Percentiles rank a stretch among this genome's conserved stretches.
phyloP scores from a whole-genome alignment of 2,888 invertebrate species.

The Apeira syringaria region DNA sequence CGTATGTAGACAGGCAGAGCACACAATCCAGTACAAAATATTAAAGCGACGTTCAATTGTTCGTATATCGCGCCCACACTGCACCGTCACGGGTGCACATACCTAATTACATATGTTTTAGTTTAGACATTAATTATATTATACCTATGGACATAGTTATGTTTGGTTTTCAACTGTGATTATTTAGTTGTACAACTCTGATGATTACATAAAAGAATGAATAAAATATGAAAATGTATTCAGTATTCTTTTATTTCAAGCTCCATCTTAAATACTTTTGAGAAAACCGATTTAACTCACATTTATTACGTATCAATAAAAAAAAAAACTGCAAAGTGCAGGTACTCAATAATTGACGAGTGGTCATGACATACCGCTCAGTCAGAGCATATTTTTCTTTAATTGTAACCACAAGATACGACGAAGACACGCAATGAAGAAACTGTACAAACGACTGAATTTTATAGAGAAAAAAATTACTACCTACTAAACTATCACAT shows the following conservation, averaged over 20 bases:
- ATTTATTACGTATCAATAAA: too few species aligned
- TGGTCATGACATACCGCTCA: too few species aligned
- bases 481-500: too few species aligned
- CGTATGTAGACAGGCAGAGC: constrained; percentile 58
- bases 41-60: constrained; percentile 18
- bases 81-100: constrained; percentile 41
- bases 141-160: constrained; percentile 62
- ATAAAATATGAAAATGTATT: constrained; percentile 70
- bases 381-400: too few species aligned
- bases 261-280: too few species aligned
- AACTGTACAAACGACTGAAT: too few species aligned
- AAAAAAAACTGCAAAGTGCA: too few species aligned
- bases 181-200: constrained; percentile 85
- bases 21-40: constrained; percentile 73
- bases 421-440: too few species aligned
- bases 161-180: constrained; percentile 85
- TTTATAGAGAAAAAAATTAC: too few species aligned
- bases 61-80: constrained; percentile 18
- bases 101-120: constrained; percentile 47
- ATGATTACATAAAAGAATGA: constrained; percentile 83
- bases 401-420: too few species aligned
- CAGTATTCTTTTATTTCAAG: constrained; percentile 44
- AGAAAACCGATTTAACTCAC: too few species aligned
- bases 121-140: constrained; percentile 67
- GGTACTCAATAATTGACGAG: too few species aligned